Evolutionary conservation across 2,113 vertebrate species (phyloP).

Genomic region (Myrmophylax atrothorax): DNA sequence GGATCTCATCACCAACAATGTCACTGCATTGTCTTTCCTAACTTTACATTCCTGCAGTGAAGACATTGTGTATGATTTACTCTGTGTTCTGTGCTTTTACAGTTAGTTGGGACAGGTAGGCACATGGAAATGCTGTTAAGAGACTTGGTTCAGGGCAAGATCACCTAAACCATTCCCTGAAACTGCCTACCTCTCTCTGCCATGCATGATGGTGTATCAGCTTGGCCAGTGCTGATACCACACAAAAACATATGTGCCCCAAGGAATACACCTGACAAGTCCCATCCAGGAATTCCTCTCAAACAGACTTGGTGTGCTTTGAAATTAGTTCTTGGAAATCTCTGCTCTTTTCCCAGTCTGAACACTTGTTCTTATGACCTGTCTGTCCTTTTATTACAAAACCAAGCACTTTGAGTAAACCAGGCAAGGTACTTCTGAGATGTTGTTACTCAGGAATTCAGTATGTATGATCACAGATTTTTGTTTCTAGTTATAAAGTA

Average conservation of each 20-base stretch:
- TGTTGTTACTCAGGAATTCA: neutral
- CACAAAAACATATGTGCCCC: rapidly evolving
- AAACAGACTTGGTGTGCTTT: neutral
- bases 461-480: neutral
- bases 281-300: neutral
- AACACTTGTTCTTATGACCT: neutral
- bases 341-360: neutral
- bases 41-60: neutral
- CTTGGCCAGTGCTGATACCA: neutral
- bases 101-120: neutral
- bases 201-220: neutral
- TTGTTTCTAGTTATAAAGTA: neutral
- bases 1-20: neutral
- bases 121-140: neutral
- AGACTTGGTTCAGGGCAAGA: neutral
- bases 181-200: neutral
- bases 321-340: neutral
- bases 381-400: neutral
- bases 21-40: neutral
- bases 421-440: neutral
- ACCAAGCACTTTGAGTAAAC: neutral
- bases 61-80: neutral
- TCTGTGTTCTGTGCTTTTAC: neutral
- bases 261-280: neutral
- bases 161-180: neutral